Evolutionary conservation across 2,888 invertebrate species (phyloP).

Genomic region (Sycophila texana): DNA sequence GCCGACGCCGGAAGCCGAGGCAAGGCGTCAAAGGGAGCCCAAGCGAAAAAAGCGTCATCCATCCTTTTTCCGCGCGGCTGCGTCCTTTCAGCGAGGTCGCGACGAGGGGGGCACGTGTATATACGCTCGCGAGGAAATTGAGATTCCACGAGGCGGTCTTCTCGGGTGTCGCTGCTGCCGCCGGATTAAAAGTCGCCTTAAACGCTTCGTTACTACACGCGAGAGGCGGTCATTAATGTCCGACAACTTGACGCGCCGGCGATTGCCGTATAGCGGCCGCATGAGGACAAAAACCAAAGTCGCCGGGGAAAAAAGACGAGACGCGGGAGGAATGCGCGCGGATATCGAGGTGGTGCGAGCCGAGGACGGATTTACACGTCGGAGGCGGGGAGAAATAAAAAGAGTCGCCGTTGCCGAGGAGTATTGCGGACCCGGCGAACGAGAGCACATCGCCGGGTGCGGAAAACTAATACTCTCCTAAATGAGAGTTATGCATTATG

Average conservation of each 20-base stretch:
- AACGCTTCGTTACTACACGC: slow-evolving; percentile 62
- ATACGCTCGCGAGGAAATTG: slow-evolving; percentile 21
- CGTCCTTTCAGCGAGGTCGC: background rate
- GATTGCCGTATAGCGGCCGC: slow-evolving; percentile 30
- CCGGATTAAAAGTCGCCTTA: slow-evolving; percentile 59
- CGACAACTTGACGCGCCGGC: slow-evolving; percentile 60
- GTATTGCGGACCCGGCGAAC: background rate
- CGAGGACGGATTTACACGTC: background rate
- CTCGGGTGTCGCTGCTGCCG: slow-evolving; percentile 3
- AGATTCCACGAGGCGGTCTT: slow-evolving; percentile 43
- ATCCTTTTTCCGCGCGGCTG: background rate
- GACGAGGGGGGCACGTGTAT: background rate
- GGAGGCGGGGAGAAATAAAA: background rate
- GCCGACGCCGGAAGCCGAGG: slow-evolving; percentile 11
- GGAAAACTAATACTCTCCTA: background rate
- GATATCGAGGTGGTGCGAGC: background rate
- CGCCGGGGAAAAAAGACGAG: background rate
- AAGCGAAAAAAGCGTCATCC: background rate
- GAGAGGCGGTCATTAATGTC: slow-evolving; percentile 63
- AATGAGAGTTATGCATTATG: slow-evolving; percentile 9
- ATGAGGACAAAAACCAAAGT: slow-evolving; percentile 38
- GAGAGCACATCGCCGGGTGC: background rate
- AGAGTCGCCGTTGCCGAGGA: background rate
- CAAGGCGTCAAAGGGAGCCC: slow-evolving; percentile 19
- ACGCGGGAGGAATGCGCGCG: background rate